These are phyloP conservation scores for Melikaiella ostensackeni DNA, from an alignment of 2,888 invertebrate species.

Conservation along the genomic window DNA sequence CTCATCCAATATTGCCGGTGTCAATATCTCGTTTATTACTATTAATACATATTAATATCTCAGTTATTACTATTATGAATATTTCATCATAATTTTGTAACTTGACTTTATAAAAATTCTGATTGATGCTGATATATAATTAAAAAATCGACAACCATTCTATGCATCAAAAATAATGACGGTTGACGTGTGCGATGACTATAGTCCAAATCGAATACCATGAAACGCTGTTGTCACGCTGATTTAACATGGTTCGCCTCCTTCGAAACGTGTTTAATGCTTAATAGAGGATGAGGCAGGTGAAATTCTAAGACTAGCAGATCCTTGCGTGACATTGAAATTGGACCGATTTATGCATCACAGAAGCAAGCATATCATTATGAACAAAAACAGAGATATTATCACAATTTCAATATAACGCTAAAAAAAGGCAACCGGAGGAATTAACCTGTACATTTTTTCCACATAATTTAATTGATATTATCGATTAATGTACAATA, in stretches of 20 bases:
- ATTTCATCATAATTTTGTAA: too few relatives aligned
- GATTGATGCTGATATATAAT: background rate
- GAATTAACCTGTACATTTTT: too few relatives aligned
- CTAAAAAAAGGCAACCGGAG: too few relatives aligned
- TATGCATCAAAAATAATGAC: slow-evolving; percentile 48
- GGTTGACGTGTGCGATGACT: slow-evolving; percentile 53
- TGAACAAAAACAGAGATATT: background rate
- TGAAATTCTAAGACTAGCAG: slow-evolving; percentile 29
- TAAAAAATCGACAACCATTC: background rate
- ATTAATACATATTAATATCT: too few relatives aligned
- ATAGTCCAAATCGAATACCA: slow-evolving; percentile 57
- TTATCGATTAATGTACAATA: too few relatives aligned
- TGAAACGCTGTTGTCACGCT: slow-evolving; percentile 68
- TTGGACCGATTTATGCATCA: background rate
- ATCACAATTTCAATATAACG: too few relatives aligned
- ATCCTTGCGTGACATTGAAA: slow-evolving; percentile 16
- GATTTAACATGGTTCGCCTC: slow-evolving; percentile 59
- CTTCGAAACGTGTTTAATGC: slow-evolving; percentile 43
- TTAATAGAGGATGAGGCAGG: slow-evolving; percentile 25
- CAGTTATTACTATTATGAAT: too few relatives aligned
- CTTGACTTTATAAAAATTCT: background rate
- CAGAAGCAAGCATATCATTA: background rate
- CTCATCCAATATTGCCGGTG: too few relatives aligned
- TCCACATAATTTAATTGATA: too few relatives aligned
- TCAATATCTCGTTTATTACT: too few relatives aligned